A percentile compares a stretch with the other conserved stretches of the same genome.
Conservation (phyloP, 2,888 invertebrate species). For the Charanyca ferruginea region DNA sequence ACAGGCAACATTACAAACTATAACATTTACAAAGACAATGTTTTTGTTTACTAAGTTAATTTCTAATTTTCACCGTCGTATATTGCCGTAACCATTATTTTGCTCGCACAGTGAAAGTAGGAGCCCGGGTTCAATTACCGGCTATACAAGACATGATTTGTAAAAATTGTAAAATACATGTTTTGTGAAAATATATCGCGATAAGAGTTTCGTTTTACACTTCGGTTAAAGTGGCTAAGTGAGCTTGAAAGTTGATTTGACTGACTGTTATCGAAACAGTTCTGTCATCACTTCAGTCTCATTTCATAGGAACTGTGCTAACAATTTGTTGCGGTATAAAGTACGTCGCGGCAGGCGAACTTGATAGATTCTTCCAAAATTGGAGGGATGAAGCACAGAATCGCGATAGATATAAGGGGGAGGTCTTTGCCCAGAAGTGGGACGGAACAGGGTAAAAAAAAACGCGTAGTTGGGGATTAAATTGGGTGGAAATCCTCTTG, state of each 20-base stretch:
- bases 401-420: too few relatives aligned
- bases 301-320: constrained; percentile 2
- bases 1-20: constrained; percentile 23
- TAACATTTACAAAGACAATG: constrained; percentile 46
- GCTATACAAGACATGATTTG: constrained; percentile 56
- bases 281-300: constrained; percentile 23
- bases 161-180: constrained; percentile 60
- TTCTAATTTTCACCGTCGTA: constrained; percentile 83
- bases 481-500: neutral
- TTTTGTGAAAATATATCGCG: constrained; percentile 43
- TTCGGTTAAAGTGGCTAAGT: constrained; percentile 38
- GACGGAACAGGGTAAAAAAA: too few relatives aligned
- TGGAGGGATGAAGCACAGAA: too few relatives aligned
- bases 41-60: constrained; percentile 73
- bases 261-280: constrained; percentile 41
- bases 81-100: constrained; percentile 79
- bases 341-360: too few relatives aligned
- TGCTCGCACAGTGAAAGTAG: constrained; percentile 81
- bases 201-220: constrained; percentile 39
- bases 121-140: constrained; percentile 58
- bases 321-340: neutral
- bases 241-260: constrained; percentile 41
- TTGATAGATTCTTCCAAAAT: too few relatives aligned
- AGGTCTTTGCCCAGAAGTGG: too few relatives aligned
- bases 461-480: neutral